Base-by-base conservation (phyloP, 2,888 invertebrate species). In the Mythimna ferrago region DNA sequence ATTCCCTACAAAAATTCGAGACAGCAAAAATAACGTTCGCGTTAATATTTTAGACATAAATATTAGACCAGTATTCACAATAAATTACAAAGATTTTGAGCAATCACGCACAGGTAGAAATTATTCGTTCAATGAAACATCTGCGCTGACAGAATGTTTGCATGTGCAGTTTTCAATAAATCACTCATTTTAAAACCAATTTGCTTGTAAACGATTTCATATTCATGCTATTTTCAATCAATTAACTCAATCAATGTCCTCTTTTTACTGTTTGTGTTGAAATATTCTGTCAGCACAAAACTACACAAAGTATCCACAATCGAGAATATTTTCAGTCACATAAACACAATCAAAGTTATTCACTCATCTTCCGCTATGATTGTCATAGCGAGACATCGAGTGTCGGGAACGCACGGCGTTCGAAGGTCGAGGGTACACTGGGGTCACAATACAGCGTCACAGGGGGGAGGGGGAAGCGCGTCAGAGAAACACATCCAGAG, bases 61-160 rank as follows among this genome's bases (percentile, higher is more conserved):
- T 81, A 88, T 91, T 91, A 91, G 90, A 91, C 89, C 91, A 90
- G 86, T 89, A 89, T 89, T 89, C 89, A 89, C 88, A 89, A 86
- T 89, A 86, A 88, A 89, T 90, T 89, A 90, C 87, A 88, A 88
- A 88, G 88, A 89, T 89, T 86, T 92, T 93, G 93, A 92, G 93
- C 93, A 93, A 91, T 87, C 89, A 89, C 87, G 81, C 86, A 76
- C 84, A 76, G 86, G 85, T 78, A 83, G 70, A 82, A 65, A 69
- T 76, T 58, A 73, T 79, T 82, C 75, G 73, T 74, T 81, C 63
- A 66, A 63, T 76, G 65, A 64, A 63, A 74, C 63, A 69, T 81
- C 60, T 74, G 74, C 35, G 65, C 69, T 64, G 62, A 70, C 82
- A 73, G 78, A 84, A 80, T 66, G 53, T 71, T 78, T 62, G 35